Base-by-base conservation (phyloP, 2,113 vertebrate species). In the Rallus limicola region DNA sequence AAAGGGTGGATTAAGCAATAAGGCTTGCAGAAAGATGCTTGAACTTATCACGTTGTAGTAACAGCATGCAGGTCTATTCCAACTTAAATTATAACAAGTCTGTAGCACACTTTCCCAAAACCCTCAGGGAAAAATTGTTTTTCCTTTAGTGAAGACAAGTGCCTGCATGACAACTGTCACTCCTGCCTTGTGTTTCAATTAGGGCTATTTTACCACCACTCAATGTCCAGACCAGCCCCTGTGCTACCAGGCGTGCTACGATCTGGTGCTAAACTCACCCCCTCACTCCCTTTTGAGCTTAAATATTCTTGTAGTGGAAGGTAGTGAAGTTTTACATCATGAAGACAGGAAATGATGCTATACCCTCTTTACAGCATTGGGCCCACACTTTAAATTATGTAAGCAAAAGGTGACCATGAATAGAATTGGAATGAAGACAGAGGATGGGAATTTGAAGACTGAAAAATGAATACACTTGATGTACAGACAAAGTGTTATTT, bases 181-280 rank as follows among this genome's bases (percentile, higher is more conserved):
- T 82, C 19, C 48, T 33, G n/a, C 11, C 42, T 80, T 0, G 0
- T 28, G 42, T 52, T 78, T 58, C 64, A 55, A 1, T 17, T 46
- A 40, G 55, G 31, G 44, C 59, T 44, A 33, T 18, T 29, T n/a
- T 76, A 78, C 4, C 81, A 64, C n/a, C 1, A 4, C 42, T 60
- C 48, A 44, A 25, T 1, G 3, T 33, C 46, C 40, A 69, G 24
- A 80, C 2, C 55, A 63, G 58, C 7, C 81, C 55, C 36, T 36
- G 46, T 52, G 46, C 52, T 8, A 9, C 3, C 52, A 60, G 64
- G 26, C 0, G 1, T 3, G 31, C 46, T n/a, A 20, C 0, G 2
- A 48, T 11, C 44, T 62, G 34, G 20, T 25, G 59, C 59, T 53
- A 58, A 65, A 53, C 19, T 15, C 0, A 5, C 2, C 7, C 67